phyloP scores from a whole-genome alignment of 2,888 invertebrate species.

The Falcaria lacertinaria region DNA sequence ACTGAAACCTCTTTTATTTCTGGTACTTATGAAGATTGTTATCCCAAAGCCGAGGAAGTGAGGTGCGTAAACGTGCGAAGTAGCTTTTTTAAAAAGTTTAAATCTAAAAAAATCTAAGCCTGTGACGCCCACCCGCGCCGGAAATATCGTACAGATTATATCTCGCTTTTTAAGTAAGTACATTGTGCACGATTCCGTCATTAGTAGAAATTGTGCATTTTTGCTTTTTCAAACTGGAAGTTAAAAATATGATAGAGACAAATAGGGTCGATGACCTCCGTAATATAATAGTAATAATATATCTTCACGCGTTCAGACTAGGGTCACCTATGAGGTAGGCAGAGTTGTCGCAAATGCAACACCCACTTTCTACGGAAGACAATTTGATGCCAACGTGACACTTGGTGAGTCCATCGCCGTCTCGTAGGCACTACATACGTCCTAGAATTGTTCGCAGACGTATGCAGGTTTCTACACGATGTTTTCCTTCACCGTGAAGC shows the following conservation, averaged over 20 bases:
- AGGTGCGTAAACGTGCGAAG: constrained; percentile 57
- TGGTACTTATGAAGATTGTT: constrained; percentile 42
- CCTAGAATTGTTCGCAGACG: no score
- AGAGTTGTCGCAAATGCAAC: no score
- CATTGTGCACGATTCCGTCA: constrained; percentile 68
- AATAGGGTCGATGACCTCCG: constrained; percentile 48
- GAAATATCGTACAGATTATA: constrained; percentile 67
- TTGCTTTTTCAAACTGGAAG: constrained; percentile 57
- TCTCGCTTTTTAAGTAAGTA: constrained; percentile 50
- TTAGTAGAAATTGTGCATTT: constrained; percentile 67
- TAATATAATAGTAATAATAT: no score
- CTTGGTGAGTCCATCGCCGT: no score
- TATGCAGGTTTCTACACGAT: no score
- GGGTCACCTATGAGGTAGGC: no score
- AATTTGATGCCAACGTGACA: no score
- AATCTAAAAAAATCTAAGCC: constrained; percentile 42
- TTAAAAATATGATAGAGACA: constrained; percentile 22
- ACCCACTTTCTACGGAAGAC: no score
- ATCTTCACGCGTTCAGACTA: no score
- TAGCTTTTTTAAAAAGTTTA: constrained; percentile 43
- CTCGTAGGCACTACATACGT: no score
- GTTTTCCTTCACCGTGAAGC: no score
- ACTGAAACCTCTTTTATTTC: constrained; percentile 19
- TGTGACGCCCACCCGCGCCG: constrained; percentile 61
- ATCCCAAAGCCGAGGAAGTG: constrained; percentile 40